These are phyloP conservation scores for Heliconius melpomene DNA, from an alignment of 1,140 invertebrate genomes.

Conservation along the genomic window DNA sequence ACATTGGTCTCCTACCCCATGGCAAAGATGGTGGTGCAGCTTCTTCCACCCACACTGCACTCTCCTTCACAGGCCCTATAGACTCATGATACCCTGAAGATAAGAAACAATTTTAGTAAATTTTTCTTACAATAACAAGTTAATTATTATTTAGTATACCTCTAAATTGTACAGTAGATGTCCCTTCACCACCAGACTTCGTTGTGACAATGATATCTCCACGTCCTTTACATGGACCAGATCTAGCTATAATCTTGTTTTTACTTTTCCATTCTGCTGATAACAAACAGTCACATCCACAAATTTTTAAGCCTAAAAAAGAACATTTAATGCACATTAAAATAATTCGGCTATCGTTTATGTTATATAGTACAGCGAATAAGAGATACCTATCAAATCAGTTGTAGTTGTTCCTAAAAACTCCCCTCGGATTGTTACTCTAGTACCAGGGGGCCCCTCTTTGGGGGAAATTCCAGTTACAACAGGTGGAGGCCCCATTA, in stretches of 20 bases:
- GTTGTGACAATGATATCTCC: slow-evolving; percentile 98
- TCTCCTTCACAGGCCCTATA: slow-evolving; percentile 97
- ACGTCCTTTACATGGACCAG: slow-evolving; percentile 95
- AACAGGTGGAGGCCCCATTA: slow-evolving; percentile 89
- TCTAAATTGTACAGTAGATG: slow-evolving; percentile 97
- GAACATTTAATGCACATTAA: background rate
- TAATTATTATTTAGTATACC: slow-evolving; percentile 70
- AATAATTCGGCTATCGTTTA: background rate
- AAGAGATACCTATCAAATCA: slow-evolving; percentile 90
- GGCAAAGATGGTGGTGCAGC: slow-evolving; percentile 87
- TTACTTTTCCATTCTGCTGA: slow-evolving; percentile 98
- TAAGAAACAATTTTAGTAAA: background rate
- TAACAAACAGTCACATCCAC: slow-evolving; percentile 96
- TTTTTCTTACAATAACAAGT: background rate
- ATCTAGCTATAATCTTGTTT: slow-evolving; percentile 98
- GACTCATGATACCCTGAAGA: slow-evolving; percentile 88
- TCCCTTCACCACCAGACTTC: slow-evolving; percentile 93
- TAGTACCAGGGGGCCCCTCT: slow-evolving; percentile 97
- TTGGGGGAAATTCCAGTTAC: slow-evolving; percentile 99
- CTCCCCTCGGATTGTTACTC: slow-evolving; percentile 97
- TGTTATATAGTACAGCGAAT: background rate
- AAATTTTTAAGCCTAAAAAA: slow-evolving; percentile 92
- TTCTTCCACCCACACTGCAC: slow-evolving; percentile 99
- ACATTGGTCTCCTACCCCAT: slow-evolving; percentile 91
- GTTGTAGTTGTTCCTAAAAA: slow-evolving; percentile 92